phyloP scores from a whole-genome alignment of 2,113 vertebrate genomes.

The Meleagris gallopavo region DNA sequence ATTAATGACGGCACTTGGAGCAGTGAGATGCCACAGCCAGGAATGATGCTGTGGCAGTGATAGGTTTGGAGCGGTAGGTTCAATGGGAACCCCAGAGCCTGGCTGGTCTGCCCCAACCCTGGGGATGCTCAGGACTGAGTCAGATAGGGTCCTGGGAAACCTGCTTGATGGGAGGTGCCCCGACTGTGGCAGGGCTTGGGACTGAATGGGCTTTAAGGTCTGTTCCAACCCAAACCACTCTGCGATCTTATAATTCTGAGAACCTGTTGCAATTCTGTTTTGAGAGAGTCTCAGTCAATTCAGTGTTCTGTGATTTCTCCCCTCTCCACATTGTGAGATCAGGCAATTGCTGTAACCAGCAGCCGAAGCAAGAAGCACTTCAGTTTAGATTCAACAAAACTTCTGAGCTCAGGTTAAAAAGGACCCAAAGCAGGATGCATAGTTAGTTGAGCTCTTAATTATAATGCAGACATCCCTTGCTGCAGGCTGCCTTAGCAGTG shows the following conservation, averaged over 20 bases:
- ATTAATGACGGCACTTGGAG: background rate
- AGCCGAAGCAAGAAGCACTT: accelerated
- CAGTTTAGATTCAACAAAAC: background rate
- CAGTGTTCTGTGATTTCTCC: background rate
- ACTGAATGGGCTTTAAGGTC: background rate
- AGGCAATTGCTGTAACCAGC: background rate
- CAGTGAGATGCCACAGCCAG: background rate
- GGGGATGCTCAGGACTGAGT: background rate
- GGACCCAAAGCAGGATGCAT: background rate
- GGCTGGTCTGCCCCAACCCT: too few species aligned
- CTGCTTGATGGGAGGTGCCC: background rate
- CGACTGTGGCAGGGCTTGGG: background rate
- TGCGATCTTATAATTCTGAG: background rate
- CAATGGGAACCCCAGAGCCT: background rate
- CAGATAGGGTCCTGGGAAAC: background rate
- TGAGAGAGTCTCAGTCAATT: accelerated
- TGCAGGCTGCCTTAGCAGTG: background rate
- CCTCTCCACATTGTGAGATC: background rate
- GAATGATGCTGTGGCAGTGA: background rate
- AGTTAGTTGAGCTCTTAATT: background rate
- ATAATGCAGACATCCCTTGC: background rate
- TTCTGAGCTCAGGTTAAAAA: background rate
- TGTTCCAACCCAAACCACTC: background rate
- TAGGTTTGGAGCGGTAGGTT: background rate
- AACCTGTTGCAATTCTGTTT: accelerated